Base-by-base conservation (phyloP, 1,140 invertebrate species). In the Argopecten irradians region DNA sequence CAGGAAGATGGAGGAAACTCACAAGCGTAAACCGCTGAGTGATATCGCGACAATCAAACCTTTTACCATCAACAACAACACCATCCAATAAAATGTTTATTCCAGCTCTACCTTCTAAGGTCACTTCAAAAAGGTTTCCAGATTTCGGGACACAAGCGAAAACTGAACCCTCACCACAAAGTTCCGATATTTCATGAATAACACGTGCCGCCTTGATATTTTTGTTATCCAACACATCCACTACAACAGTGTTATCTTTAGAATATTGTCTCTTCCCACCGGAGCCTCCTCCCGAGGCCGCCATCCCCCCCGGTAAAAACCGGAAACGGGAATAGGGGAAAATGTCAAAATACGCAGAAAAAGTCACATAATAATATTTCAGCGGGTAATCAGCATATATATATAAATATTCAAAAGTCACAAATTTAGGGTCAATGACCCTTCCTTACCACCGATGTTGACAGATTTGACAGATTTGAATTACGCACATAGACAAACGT, bases 401-500 rank as follows among this genome's bases (percentile, higher is more conserved):
- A 98, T 22, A 8, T 19, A 11, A 3, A 19, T 19, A 2, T 55
- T 11, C 22, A 55, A 11, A 55, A 55, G 43, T 55, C 43, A 55
- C 8, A 55, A 55, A 11, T 19, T 3, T 19, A 55, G 43, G 43
- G 43, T 55, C 16, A 55, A 55, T 19, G 16, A 55, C 43, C 43
- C 43, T 22, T 8, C 2, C 43, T 55, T 55, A 55, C 43, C 43
- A 11, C 43, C 43, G 43, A 55, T 55, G 43, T 55, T n/a, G n/a
- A n/a, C n/a, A n/a, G n/a, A n/a, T n/a, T n/a, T n/a, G n/a, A n/a
- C n/a, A n/a, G n/a, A n/a, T n/a, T n/a, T n/a, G n/a, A n/a, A n/a
- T n/a, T n/a, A n/a, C n/a, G n/a, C n/a, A n/a, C n/a, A n/a, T n/a
- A n/a, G n/a, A n/a, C n/a, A n/a, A n/a, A 41, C 39, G 39, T 41